phyloP scores from a whole-genome alignment of 2,888 invertebrate genomes.

The Cephalotes varians region DNA sequence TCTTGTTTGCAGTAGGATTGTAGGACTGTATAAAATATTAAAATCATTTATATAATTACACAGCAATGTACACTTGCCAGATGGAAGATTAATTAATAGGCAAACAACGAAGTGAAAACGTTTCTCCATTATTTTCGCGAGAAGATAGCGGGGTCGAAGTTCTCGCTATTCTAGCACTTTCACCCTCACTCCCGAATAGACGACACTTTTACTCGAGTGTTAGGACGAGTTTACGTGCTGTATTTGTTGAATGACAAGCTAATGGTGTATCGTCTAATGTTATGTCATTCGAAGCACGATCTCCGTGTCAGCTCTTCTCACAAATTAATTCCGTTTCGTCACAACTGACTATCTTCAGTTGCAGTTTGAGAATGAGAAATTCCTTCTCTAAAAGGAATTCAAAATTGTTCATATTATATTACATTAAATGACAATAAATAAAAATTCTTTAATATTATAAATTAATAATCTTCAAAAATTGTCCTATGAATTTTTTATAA shows the following conservation, averaged over 20 bases:
- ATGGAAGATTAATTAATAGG: constrained; percentile 32
- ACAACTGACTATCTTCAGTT: neutral
- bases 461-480: neutral
- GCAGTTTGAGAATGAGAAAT: neutral
- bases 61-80: neutral
- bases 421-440: too few relatives aligned
- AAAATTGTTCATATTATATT: neutral
- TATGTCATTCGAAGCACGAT: constrained; percentile 15
- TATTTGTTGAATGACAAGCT: constrained; percentile 17
- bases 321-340: constrained; percentile 19
- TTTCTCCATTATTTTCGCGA: neutral
- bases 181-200: constrained; percentile 67
- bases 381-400: neutral
- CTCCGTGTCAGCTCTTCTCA: constrained; percentile 22
- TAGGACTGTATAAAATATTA: neutral
- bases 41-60: neutral
- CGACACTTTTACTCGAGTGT: constrained; percentile 69
- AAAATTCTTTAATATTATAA: neutral
- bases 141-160: constrained; percentile 35
- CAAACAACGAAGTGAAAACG: constrained; percentile 28
- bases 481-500: neutral
- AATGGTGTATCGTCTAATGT: constrained; percentile 8
- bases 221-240: constrained; percentile 8
- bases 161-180: constrained; percentile 70
- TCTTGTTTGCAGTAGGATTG: neutral